phyloP scores from a whole-genome alignment of 2,113 vertebrate genomes.

The Corythoichthys haematopterus region DNA sequence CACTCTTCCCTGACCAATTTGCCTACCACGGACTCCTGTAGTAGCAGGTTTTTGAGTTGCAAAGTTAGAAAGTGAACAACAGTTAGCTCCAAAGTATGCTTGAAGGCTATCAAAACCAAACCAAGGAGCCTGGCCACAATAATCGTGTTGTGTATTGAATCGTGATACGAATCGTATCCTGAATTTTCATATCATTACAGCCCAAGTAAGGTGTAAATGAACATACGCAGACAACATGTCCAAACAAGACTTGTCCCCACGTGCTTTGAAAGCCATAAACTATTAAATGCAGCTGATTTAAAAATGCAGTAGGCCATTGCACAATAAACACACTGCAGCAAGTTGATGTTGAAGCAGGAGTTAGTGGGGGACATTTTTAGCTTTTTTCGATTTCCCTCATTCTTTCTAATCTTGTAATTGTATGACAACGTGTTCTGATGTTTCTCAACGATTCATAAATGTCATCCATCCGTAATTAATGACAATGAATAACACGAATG shows the following conservation, averaged over 20 bases:
- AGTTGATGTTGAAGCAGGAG: neutral
- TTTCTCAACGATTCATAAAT: neutral
- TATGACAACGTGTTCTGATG: neutral
- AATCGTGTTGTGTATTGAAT: no score
- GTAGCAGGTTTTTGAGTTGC: no score
- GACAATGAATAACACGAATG: neutral
- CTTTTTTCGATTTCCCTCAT: neutral
- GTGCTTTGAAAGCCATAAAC: constrained; percentile 6
- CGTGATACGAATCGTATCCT: no score
- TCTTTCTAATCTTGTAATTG: neutral
- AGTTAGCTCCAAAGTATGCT: no score
- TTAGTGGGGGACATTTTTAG: constrained; percentile 34
- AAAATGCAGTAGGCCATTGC: neutral
- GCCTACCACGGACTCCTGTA: no score
- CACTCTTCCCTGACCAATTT: no score
- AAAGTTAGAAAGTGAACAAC: no score
- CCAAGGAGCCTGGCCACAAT: no score
- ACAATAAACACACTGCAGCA: constrained; percentile 5
- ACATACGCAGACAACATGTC: neutral
- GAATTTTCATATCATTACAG: no score
- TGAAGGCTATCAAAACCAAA: no score
- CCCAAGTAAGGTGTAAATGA: neutral
- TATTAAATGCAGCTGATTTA: constrained; percentile 14
- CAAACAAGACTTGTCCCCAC: neutral
- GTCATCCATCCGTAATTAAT: neutral